Base-by-base conservation (phyloP, 2,113 vertebrate genomes). In the Hymenochirus boettgeri region DNA sequence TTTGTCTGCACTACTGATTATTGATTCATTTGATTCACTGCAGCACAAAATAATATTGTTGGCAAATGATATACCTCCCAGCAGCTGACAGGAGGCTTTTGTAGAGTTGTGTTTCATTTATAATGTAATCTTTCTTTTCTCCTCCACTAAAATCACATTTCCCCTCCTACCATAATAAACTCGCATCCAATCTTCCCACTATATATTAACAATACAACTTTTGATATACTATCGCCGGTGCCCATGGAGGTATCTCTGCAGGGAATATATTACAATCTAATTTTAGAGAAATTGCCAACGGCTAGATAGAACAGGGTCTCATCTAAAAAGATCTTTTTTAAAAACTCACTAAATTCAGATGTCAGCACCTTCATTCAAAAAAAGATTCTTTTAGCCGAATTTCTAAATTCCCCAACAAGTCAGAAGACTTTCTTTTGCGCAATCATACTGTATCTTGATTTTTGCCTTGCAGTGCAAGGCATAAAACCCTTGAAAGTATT, bases 241-340 rank as follows among this genome's bases (percentile, higher is more conserved):
- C 17, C 22, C 31, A 48, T 35, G 19, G 17, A 67, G 47, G 48
- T 52, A 42, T 26, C 31, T 52, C 55, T 59, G 17, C 18, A 22
- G n/a, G 23, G 47, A 59, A 42, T 67, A 67, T 42, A 67, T 59
- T 52, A 52, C 64, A 52, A 52, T 67, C 33, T 59, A 39, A 67
- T 67, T 67, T 67, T 67, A 52, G 55, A 59, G 46, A 26, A 57
- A 67, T 67, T 67, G 64, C 56, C 37, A 19, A 59, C 18, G 31
- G 56, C 47, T 52, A 52, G 46, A 31, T 7, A 50, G 51, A 10
- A n/a, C 17, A 25, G 62, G 53, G 42, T 48, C 19, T 23, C n/a
- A 25, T 46, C 62, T 57, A 65, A 57, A 57, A 57, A 65, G n/a
- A n/a, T n/a, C n/a, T n/a, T n/a, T n/a, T n/a, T n/a, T n/a, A n/a